Conservation (phyloP, 2,113 vertebrate species). For the Mesocricetus auratus region DNA sequence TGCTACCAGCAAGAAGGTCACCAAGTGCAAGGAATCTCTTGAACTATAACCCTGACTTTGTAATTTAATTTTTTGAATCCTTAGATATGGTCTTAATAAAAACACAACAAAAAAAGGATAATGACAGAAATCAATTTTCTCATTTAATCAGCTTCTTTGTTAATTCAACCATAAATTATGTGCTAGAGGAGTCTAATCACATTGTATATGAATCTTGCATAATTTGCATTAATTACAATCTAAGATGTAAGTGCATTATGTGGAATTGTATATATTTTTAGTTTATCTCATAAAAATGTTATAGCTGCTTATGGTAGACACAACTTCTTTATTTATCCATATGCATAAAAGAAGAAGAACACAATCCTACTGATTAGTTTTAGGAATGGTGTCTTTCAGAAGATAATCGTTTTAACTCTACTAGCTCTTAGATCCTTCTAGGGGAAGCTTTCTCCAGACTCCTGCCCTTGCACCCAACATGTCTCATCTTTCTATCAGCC, state of each 20-base stretch:
- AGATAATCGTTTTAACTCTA: slow-evolving; percentile 2
- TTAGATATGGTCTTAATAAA: slow-evolving; percentile 59
- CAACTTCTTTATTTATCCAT: slow-evolving; percentile 67
- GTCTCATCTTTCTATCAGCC: neutral
- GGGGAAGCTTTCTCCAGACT: neutral
- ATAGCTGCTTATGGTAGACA: slow-evolving; percentile 57
- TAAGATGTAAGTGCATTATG: slow-evolving; percentile 69
- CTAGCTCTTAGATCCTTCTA: neutral
- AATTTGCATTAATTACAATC: slow-evolving; percentile 78
- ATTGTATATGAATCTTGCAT: slow-evolving; percentile 78
- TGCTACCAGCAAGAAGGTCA: slow-evolving; percentile 51
- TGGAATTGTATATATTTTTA: slow-evolving; percentile 75
- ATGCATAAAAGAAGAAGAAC: slow-evolving; percentile 44
- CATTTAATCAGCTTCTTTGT: slow-evolving; percentile 83
- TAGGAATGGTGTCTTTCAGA: slow-evolving; percentile 50
- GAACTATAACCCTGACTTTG: slow-evolving; percentile 51
- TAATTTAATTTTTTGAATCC: slow-evolving; percentile 71
- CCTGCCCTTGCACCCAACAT: neutral
- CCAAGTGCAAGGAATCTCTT: neutral
- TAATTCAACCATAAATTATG: slow-evolving; percentile 79
- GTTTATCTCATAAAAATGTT: slow-evolving; percentile 70
- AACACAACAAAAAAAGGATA: slow-evolving; percentile 60
- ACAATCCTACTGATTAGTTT: slow-evolving; percentile 57
- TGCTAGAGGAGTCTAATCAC: slow-evolving; percentile 77
- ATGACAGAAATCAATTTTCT: slow-evolving; percentile 75